Base-by-base conservation (phyloP, 2,888 invertebrate species). In the Noctua janthe region DNA sequence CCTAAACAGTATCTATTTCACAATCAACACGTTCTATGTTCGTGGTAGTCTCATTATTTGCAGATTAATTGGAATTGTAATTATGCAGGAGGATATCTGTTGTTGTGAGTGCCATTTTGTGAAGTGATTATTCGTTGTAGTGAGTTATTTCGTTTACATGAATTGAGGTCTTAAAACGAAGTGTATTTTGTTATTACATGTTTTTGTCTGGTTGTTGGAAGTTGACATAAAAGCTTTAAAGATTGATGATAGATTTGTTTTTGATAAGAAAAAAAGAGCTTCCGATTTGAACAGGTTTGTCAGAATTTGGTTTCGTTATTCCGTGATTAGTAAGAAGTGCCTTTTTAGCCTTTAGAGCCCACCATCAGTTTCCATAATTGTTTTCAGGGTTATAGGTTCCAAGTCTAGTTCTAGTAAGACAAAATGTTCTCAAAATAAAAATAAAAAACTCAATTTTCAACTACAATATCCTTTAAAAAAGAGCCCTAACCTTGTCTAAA, bases 1-100 rank as follows among this genome's bases (percentile, higher is more conserved):
- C 62, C 69, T 79, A 73, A 82, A 73, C 84, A 43, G 67, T 82
- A 84, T 82, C 79, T 15, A 73, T 82, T 56, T 47, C 79, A 73
- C 29, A 82, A 56, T 78, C 62, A 56, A 84, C n/a, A 13, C 43
- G 35, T 47, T 54, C 43, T 47, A 43, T 43, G 39, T 43, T 84
- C 64, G 13, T 43, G 0, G 5, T 71, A 76, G 43, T 23, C 76
- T 81, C 82, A 39, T 82, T 82, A 81, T 54, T 51, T 39, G 20
- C 35, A 29, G 62, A 76, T 76, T 82, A 76, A 76, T 81, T 76
- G 39, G 23, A 10, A 76, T 75, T 47, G 51, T 69, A 75, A 82
- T 43, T 35, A 49, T 39, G 39, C 8, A 35, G 29, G 5, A 47
- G 20, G 2, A 43, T 15, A 15, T n/a, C 13, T 59, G 6, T 20